Evolutionary conservation across 2,888 invertebrate genomes (phyloP).

Genomic region (Caenorhabditis sp.): DNA sequence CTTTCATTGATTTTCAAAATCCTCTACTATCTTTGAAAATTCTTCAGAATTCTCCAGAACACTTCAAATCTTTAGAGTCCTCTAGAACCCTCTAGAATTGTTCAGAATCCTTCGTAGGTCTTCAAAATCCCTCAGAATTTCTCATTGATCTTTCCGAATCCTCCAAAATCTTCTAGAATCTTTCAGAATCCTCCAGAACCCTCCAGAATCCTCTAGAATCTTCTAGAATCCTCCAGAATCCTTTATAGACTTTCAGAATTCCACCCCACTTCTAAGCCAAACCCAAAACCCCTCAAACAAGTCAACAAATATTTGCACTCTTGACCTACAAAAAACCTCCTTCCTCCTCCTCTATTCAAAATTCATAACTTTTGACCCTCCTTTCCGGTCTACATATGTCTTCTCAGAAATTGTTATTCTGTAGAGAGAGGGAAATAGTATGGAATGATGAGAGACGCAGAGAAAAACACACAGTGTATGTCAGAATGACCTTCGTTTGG

Average conservation of each 20-base stretch:
- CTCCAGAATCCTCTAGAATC: too few relatives aligned
- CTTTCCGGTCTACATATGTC: background rate
- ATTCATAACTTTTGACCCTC: constrained; percentile 55
- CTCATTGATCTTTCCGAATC: too few relatives aligned
- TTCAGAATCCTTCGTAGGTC: background rate
- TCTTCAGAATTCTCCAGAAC: background rate
- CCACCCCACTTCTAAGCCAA: background rate
- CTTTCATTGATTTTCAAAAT: background rate
- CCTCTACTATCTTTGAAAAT: background rate
- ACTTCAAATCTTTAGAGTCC: background rate
- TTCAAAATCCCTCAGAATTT: background rate
- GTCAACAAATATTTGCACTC: constrained; percentile 36
- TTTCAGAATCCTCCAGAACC: too few relatives aligned
- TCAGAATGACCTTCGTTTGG: constrained; percentile 21
- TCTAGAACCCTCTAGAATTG: background rate
- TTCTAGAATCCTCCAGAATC: too few relatives aligned
- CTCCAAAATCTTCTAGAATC: too few relatives aligned
- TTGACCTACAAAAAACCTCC: constrained; percentile 35
- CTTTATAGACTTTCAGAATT: too few relatives aligned
- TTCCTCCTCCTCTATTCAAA: constrained; percentile 34
- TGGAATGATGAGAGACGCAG: background rate
- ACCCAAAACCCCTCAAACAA: background rate
- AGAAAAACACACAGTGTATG: background rate
- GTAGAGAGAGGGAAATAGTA: background rate
- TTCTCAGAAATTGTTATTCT: background rate